Evolutionary conservation across 2,113 vertebrate genomes (phyloP).

Genomic region (Hemiprocne comata): DNA sequence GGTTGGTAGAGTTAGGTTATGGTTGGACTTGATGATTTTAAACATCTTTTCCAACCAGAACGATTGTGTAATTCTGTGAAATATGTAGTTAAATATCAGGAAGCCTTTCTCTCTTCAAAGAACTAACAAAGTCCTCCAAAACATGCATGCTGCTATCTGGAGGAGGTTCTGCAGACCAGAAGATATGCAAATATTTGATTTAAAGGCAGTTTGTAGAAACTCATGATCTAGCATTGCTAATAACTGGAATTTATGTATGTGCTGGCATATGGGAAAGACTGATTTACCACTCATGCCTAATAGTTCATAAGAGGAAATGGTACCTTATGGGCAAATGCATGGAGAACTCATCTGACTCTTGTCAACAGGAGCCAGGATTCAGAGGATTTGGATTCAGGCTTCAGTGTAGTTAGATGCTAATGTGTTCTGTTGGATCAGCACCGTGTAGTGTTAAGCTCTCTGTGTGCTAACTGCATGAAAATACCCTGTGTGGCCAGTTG

Average conservation of each 20-base stretch:
- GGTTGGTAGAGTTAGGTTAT: too few relatives aligned
- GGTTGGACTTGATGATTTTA: too few relatives aligned
- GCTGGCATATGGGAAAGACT: conserved; percentile 16
- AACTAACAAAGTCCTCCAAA: background rate
- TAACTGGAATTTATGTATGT: background rate
- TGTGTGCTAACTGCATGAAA: background rate
- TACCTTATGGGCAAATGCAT: background rate
- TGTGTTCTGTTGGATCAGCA: background rate
- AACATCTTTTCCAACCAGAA: too few relatives aligned
- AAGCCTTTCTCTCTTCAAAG: background rate
- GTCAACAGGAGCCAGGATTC: background rate
- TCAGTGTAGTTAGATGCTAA: background rate
- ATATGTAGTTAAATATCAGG: background rate
- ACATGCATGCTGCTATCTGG: background rate
- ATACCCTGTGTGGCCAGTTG: background rate
- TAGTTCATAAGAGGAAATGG: background rate
- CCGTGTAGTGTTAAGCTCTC: background rate
- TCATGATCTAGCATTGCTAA: background rate
- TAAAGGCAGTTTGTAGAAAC: conserved; percentile 26
- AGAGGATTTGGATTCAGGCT: background rate
- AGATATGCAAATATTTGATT: conserved; percentile 24
- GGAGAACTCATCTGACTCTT: background rate
- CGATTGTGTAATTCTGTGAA: too few relatives aligned
- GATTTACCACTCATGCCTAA: conserved; percentile 4
- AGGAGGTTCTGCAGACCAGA: background rate